Base-by-base conservation (phyloP, 2,888 invertebrate genomes). In the Iphiclides podalirius region DNA sequence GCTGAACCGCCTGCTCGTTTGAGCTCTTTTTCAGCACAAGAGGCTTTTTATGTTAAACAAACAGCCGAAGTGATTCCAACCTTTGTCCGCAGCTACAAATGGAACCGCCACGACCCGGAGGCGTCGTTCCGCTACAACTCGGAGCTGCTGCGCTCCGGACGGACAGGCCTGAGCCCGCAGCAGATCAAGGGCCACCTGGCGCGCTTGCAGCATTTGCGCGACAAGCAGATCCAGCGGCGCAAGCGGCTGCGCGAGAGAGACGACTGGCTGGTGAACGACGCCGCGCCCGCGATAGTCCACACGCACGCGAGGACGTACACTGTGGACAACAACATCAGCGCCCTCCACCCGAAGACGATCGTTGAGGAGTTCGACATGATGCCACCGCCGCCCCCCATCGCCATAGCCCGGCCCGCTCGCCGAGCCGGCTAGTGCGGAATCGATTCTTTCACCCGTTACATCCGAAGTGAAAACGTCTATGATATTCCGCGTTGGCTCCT, bases 271-370 rank as follows among this genome's bases (percentile, higher is more conserved):
- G 73, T 70, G 51, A 76, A 82, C 67, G 78, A 82, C 51, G 71
- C 73, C 0, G 68, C 66, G 17, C 78, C 72, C n/a, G 72, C 72
- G 0, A 72, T 90, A 12, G 74, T 85, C 3, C 78, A 88, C 13
- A 86, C 90, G 0, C 91, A 89, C 63, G 90, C 84, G 4, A 65
- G 79, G 9, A 91, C 91, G 0, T 91, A 91, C 65, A 89, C 86
- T 4, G 74, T 90, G 20, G 80, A 90, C 36, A 87, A 86, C 54
- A 87, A 88, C 52, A 81, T 89, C 52, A 90, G 90, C 65, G 90
- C 90, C 0, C 70, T 91, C 2, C 90, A 91, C 60, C 92, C 92
- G 1, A 90, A 90, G 58, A 86, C 90, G 1, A 91, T 91, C 28
- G 90, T 91, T 0, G 92, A 92, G 62, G 87, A 87, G 57, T 84